Base-by-base conservation (phyloP, 2,113 vertebrate genomes). In the Prochilodus magdalenae region DNA sequence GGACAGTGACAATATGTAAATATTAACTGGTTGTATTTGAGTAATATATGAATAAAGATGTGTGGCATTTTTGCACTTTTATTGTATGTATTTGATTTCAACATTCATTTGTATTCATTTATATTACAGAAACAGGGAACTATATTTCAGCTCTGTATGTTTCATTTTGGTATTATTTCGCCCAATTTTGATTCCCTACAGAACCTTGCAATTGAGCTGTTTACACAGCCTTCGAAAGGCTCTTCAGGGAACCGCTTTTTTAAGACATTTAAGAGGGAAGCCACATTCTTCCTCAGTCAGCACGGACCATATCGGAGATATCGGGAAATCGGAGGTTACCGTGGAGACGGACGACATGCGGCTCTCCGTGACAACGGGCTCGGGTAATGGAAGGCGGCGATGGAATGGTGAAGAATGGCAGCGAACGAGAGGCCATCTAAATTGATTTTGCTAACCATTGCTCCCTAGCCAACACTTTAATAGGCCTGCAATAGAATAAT, bases 401-500 rank as follows among this genome's bases (percentile, higher is more conserved):
- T 63, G 36, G 77, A 75, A 60, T 75, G 71, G 70, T 53, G 22
- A 27, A 44, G 60, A 69, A 60, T 59, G 49, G 51, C 77, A 55
- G 36, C 22, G 59, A 72, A 77, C 1, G 40, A 72, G 78, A 76
- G 75, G 74, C 73, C 63, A 80, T 67, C 85, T 90, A 86, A 92
- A 93, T 91, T 91, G 91, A 93, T 78, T 86, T 60, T 18, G 79
- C 90, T 90, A 91, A 90, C 86, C 87, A 90, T 90, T 92, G 91
- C 90, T 84, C 92, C 91, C 89, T 89, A 89, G 90, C 93, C 90
- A 89, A 91, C 90, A 91, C 91, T 92, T 93, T 94, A 94, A 95
- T 93, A 93, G 93, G 93, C 92, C 90, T 86, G 78, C 79, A 86
- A 83, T 84, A 53, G 63, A 91, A 94, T 94, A 94, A 94, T 94